phyloP scores from a whole-genome alignment of 2,113 vertebrate species.

The Nibea albiflora region DNA sequence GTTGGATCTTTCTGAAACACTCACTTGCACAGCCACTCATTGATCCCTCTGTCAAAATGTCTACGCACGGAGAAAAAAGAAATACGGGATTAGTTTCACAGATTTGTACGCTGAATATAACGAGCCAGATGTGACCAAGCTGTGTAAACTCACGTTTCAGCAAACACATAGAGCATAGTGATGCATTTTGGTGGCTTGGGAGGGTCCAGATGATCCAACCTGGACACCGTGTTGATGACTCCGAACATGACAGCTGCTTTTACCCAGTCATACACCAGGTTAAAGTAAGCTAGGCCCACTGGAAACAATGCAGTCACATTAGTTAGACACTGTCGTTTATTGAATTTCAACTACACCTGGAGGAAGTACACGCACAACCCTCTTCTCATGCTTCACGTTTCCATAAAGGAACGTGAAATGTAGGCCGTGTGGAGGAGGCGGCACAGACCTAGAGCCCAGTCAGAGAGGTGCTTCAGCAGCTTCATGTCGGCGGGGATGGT shows the following conservation, averaged over 20 bases:
- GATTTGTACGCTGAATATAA: background rate
- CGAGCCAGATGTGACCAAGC: background rate
- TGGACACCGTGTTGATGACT: slow-evolving; percentile 90
- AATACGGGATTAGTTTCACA: background rate
- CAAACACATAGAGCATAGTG: slow-evolving; percentile 94
- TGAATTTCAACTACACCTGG: background rate
- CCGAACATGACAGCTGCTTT: slow-evolving; percentile 96
- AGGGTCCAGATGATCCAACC: slow-evolving; percentile 93
- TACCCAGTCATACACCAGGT: slow-evolving; percentile 96
- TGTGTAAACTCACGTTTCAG: slow-evolving; percentile 89
- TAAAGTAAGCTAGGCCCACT: slow-evolving; percentile 95
- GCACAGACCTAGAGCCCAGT: slow-evolving; percentile 92
- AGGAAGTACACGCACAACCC: background rate
- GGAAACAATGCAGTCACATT: slow-evolving; percentile 32
- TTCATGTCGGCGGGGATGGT: slow-evolving; percentile 92
- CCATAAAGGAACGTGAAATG: background rate
- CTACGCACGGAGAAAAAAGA: slow-evolving; percentile 73
- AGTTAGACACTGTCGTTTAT: background rate
- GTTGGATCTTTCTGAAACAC: slow-evolving; percentile 11
- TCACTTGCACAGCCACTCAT: slow-evolving; percentile 98
- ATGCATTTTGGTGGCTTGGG: slow-evolving; percentile 95
- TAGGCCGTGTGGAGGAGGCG: accelerated
- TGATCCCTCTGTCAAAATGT: slow-evolving; percentile 97
- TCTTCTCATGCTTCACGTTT: background rate
- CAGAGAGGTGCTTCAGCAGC: slow-evolving; percentile 88